A percentile compares a stretch with the other conserved stretches of the same genome.
Evolutionary conservation across 2,797 vertebrate species (phyloP).

Genomic region (Furcifer pardalis): DNA sequence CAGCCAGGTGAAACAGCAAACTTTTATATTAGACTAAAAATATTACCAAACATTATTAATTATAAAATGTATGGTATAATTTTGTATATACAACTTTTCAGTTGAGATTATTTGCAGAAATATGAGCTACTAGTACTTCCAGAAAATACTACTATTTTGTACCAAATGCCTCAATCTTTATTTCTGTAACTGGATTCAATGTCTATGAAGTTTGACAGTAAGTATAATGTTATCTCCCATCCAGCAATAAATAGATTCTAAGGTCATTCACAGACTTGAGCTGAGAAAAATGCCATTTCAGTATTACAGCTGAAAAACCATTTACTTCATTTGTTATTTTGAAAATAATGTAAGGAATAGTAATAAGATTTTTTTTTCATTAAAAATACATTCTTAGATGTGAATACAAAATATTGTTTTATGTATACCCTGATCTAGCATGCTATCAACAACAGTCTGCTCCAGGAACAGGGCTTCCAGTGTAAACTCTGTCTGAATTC

Average conservation of each 20-base stretch:
- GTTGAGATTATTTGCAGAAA: constrained; percentile 12
- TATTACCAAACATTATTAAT: constrained; percentile 7
- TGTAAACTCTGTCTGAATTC: not conserved
- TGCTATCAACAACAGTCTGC: not conserved
- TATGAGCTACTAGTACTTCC: not conserved
- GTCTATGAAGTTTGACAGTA: constrained; percentile 11
- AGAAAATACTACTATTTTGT: constrained; percentile 33
- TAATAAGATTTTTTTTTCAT: constrained; percentile 34
- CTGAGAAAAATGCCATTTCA: constrained; percentile 36
- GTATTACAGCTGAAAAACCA: constrained; percentile 29
- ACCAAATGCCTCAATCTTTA: not conserved
- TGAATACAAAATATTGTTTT: constrained; percentile 26
- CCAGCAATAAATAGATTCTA: constrained; percentile 32
- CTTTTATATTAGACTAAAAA: not conserved
- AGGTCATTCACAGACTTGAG: constrained; percentile 16
- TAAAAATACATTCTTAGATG: constrained; percentile 17
- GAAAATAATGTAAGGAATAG: constrained; percentile 33
- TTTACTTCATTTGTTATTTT: constrained; percentile 51
- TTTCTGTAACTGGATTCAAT: constrained; percentile 32
- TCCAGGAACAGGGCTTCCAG: not conserved
- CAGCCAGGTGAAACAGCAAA: not conserved
- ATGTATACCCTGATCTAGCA: not conserved
- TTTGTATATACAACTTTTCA: not conserved
- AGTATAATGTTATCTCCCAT: constrained; percentile 24
- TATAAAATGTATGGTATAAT: not conserved